phyloP scores from a whole-genome alignment of 2,888 invertebrate genomes.

The Lasioglossum calceatum region DNA sequence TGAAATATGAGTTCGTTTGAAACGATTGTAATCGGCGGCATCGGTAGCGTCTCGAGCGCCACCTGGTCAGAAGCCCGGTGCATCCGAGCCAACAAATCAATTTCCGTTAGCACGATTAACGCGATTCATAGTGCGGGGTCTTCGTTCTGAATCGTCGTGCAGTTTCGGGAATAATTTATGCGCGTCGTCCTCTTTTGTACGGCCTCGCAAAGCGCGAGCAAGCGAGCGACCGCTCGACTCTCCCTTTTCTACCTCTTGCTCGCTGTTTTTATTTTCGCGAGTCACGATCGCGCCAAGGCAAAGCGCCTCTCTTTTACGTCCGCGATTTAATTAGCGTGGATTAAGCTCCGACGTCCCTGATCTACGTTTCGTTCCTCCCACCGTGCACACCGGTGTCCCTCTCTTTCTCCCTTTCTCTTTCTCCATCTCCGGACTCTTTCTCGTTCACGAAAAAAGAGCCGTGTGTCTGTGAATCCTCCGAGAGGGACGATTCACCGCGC shows the following conservation, averaged over 20 bases:
- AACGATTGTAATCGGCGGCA: slow-evolving; percentile 1
- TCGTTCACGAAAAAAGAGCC: slow-evolving; percentile 46
- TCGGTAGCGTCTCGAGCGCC: neutral
- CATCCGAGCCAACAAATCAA: slow-evolving; percentile 62
- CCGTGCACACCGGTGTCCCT: neutral
- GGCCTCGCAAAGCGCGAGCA: slow-evolving; percentile 13
- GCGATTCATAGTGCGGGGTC: slow-evolving; percentile 64
- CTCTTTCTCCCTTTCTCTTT: neutral
- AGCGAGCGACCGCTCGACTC: slow-evolving; percentile 37
- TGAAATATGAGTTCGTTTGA: neutral
- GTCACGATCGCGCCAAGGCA: slow-evolving; percentile 70
- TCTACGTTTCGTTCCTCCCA: slow-evolving; percentile 51
- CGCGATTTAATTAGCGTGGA: slow-evolving; percentile 73
- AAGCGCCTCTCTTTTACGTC: slow-evolving; percentile 68
- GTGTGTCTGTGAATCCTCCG: slow-evolving; percentile 56
- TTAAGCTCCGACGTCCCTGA: slow-evolving; percentile 69
- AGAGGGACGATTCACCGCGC: slow-evolving; percentile 42
- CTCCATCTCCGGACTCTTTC: neutral
- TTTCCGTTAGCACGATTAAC: slow-evolving; percentile 73
- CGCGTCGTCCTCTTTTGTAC: slow-evolving; percentile 47
- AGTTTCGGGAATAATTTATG: slow-evolving; percentile 69
- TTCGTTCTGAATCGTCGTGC: slow-evolving; percentile 52
- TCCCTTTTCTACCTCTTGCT: slow-evolving; percentile 37
- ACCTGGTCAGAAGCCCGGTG: slow-evolving; percentile 31
- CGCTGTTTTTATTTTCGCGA: slow-evolving; percentile 64